Evolutionary conservation across 2,888 invertebrate species (phyloP).

Genomic region (Agrochola lychnidis): DNA sequence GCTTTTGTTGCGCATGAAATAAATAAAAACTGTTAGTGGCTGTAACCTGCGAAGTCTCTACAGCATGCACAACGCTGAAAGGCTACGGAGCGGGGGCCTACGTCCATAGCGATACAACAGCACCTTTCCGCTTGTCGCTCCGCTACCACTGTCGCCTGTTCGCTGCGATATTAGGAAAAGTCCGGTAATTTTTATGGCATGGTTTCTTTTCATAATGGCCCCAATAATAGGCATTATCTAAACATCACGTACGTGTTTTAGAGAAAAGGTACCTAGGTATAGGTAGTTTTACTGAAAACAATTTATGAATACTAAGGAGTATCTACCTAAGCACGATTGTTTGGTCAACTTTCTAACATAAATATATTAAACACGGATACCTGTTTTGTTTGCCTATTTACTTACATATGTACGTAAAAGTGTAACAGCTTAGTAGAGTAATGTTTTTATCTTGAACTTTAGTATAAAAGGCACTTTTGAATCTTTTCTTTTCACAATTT

Average conservation of each 20-base stretch:
- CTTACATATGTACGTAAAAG: slow-evolving; percentile 10
- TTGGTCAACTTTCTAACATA: slow-evolving; percentile 58
- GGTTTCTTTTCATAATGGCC: not conserved
- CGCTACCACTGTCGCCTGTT: not conserved
- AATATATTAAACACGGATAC: slow-evolving; percentile 38
- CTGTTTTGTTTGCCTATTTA: slow-evolving; percentile 39
- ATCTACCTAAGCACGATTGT: slow-evolving; percentile 10
- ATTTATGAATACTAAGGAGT: slow-evolving; percentile 52
- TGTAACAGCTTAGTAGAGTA: slow-evolving; percentile 12
- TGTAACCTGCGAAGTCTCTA: not conserved
- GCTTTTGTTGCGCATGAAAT: not conserved
- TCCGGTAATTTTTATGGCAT: not conserved
- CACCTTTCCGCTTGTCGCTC: not conserved
- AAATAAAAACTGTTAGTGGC: not conserved
- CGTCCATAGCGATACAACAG: not conserved
- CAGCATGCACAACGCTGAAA: not conserved
- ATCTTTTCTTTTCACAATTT: not conserved
- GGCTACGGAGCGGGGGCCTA: not conserved
- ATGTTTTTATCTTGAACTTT: not conserved
- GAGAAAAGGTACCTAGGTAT: slow-evolving; percentile 24
- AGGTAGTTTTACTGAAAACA: slow-evolving; percentile 39
- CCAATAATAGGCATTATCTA: slow-evolving; percentile 16
- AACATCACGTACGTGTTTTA: slow-evolving; percentile 50
- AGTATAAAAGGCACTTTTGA: not conserved
- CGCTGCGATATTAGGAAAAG: not conserved